These are phyloP conservation scores for Gila robusta DNA, from an alignment of 2,797 vertebrate genomes.

Conservation along the genomic window DNA sequence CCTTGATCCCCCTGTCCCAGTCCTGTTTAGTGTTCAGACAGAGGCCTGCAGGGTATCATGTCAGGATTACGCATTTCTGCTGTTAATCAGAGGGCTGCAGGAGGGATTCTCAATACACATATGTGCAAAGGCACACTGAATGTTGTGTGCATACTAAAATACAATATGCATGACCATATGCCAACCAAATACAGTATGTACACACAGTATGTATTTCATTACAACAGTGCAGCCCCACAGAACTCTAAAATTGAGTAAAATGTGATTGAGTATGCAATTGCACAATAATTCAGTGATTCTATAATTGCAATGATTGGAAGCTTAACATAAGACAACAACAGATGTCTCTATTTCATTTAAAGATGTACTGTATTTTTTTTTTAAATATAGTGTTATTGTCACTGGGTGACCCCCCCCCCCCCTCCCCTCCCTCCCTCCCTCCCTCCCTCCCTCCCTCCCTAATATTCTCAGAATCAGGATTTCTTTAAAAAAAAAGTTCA, in stretches of 20 bases:
- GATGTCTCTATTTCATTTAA: slow-evolving; percentile 9
- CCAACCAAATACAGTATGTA: not conserved
- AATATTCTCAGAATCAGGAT: no score
- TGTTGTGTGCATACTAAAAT: not conserved
- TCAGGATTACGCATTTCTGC: slow-evolving; percentile 32
- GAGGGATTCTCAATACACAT: slow-evolving; percentile 41
- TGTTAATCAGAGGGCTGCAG: slow-evolving; percentile 38
- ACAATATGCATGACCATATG: slow-evolving; percentile 26
- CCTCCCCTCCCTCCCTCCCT: no score
- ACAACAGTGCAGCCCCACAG: not conserved
- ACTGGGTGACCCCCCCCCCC: not conserved
- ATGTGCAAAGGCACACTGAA: slow-evolving; percentile 3
- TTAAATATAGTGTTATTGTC: not conserved
- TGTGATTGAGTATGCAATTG: not conserved
- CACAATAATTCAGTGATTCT: not conserved
- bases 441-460: no score
- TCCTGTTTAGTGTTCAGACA: slow-evolving; percentile 49
- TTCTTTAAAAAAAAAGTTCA: no score
- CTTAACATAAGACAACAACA: not conserved
- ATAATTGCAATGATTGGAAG: not conserved
- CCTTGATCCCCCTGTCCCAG: slow-evolving; percentile 34
- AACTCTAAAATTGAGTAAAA: not conserved
- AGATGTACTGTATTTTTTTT: not conserved
- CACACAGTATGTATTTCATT: not conserved
- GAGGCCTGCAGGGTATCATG: slow-evolving; percentile 44